Conservation (phyloP, 1,140 invertebrate species). For the Cepaea nemoralis region DNA sequence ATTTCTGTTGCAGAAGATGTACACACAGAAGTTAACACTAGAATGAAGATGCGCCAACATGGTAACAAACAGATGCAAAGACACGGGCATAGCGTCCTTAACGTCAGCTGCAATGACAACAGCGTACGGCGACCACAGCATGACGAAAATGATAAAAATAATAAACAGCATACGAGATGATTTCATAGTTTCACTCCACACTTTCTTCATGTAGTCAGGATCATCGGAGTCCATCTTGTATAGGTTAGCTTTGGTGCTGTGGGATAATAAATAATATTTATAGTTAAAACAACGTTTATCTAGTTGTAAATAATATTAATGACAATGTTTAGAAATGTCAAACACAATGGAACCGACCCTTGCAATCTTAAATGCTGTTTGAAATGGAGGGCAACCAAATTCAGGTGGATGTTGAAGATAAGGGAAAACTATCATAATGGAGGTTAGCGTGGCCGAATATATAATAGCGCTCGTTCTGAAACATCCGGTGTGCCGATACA, state of each 20-base stretch:
- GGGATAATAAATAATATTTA: slow-evolving; percentile 29
- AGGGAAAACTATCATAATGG: no score
- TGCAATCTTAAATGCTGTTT: no score
- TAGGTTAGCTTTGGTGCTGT: slow-evolving; percentile 54
- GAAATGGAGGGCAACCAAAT: no score
- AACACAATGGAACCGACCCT: no score
- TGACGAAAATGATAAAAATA: slow-evolving; percentile 63
- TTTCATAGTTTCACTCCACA: slow-evolving; percentile 55
- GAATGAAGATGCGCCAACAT: slow-evolving; percentile 68
- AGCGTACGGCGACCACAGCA: slow-evolving; percentile 69
- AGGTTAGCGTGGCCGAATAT: no score
- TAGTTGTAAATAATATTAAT: no score
- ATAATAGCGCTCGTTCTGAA: no score
- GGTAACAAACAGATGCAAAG: slow-evolving; percentile 63
- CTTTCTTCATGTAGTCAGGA: slow-evolving; percentile 45
- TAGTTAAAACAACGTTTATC: no score
- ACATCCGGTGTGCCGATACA: no score
- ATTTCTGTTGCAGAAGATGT: slow-evolving; percentile 55
- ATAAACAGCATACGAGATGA: slow-evolving; percentile 62
- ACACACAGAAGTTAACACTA: slow-evolving; percentile 64
- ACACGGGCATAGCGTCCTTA: slow-evolving; percentile 51
- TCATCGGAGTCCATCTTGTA: slow-evolving; percentile 51
- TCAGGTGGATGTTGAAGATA: no score
- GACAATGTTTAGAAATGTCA: no score
- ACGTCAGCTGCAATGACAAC: slow-evolving; percentile 61